Conservation (phyloP, 2,888 invertebrate genomes). For the Nomada fucata region DNA sequence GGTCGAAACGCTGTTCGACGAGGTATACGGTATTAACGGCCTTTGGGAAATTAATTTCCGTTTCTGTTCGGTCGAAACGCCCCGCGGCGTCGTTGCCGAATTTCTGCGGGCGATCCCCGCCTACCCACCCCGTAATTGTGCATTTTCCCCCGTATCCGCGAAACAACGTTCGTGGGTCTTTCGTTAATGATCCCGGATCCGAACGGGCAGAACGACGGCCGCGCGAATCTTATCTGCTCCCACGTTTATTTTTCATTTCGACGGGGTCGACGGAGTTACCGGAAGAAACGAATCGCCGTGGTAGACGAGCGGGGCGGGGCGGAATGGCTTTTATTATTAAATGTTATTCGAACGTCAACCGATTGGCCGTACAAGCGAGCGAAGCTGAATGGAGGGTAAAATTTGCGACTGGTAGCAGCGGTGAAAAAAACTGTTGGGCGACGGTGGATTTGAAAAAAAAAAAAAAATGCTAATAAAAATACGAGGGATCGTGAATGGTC, state of each 20-base stretch:
- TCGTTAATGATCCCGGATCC: constrained; percentile 6
- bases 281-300: background rate
- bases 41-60: constrained; percentile 47
- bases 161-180: constrained; percentile 1
- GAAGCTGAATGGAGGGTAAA: background rate
- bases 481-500: background rate
- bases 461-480: background rate
- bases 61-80: constrained; percentile 5
- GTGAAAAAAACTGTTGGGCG: background rate
- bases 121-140: background rate
- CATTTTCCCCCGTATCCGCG: background rate
- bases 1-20: too few species aligned
- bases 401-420: background rate
- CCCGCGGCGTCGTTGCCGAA: constrained; percentile 4
- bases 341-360: constrained; percentile 14
- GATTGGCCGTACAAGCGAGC: constrained; percentile 24
- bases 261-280: background rate
- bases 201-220: background rate
- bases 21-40: constrained; percentile 40
- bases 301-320: too few species aligned
- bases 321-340: constrained; percentile 8
- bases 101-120: constrained; percentile 9
- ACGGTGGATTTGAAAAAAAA: background rate
- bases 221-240: background rate
- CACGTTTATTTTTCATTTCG: background rate